A percentile compares a stretch with the other conserved stretches of the same genome.
These are phyloP conservation scores for Pteromalus puparum DNA, from an alignment of 1,140 invertebrate species.

Conservation along the genomic window DNA sequence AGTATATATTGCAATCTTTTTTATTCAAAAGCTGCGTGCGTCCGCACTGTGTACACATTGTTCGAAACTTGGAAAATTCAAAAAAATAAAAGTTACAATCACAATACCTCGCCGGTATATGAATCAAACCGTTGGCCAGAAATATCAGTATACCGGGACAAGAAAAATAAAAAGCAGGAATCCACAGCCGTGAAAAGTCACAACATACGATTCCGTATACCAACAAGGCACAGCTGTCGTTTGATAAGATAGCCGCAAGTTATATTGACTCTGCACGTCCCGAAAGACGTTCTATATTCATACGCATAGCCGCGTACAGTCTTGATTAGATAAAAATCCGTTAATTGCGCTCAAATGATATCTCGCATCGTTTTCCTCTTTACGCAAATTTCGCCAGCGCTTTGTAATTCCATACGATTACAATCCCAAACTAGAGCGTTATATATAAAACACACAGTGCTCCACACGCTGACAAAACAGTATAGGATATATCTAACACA, in stretches of 20 bases:
- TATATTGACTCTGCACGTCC: not conserved
- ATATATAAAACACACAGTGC: not conserved
- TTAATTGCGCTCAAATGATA: not conserved
- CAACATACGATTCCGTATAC: not conserved
- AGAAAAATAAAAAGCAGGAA: not conserved
- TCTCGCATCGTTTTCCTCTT: not conserved
- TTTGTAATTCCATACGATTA: too few relatives aligned
- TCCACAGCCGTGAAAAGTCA: not conserved
- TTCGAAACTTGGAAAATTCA: too few relatives aligned
- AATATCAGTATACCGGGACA: not conserved
- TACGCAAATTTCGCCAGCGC: not conserved
- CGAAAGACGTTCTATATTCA: slow-evolving; percentile 6
- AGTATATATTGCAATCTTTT: too few relatives aligned
- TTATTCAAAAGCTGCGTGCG: too few relatives aligned
- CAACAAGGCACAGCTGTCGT: not conserved
- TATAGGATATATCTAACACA: slow-evolving; percentile 6
- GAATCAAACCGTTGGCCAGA: not conserved
- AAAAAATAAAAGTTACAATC: not conserved
- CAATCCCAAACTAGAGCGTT: too few relatives aligned
- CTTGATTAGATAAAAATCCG: slow-evolving; percentile 4
- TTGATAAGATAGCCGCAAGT: not conserved
- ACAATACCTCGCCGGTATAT: not conserved
- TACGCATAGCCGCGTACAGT: not conserved
- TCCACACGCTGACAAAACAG: not conserved
- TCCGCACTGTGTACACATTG: too few relatives aligned